phyloP scores from a whole-genome alignment of 2,113 vertebrate species.

The Fulica atra region DNA sequence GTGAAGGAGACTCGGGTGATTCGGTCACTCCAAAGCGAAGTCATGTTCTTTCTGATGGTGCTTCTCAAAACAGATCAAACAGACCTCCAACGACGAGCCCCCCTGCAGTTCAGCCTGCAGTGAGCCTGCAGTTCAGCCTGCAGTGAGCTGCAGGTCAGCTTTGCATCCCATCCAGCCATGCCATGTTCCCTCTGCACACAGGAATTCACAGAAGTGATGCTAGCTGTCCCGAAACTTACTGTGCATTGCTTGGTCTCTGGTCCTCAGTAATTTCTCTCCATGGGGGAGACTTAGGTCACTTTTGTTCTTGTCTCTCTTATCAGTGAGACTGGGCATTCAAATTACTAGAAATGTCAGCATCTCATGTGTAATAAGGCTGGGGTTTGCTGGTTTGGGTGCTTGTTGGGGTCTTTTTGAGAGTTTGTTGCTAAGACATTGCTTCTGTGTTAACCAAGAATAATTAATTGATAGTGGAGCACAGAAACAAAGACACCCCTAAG shows the following conservation, averaged over 20 bases:
- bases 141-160: not conserved
- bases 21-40: not conserved
- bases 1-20: not conserved
- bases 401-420: not conserved
- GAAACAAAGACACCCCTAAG: not conserved
- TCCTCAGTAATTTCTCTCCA: not conserved
- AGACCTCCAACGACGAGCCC: not conserved
- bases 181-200: not conserved
- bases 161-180: too few species aligned
- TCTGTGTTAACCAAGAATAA: accelerated
- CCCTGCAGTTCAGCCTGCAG: not conserved
- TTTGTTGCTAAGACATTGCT: not conserved
- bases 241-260: too few species aligned
- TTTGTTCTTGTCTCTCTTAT: not conserved
- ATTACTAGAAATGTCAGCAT: not conserved
- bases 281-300: not conserved
- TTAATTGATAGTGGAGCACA: not conserved
- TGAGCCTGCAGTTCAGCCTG: not conserved
- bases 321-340: not conserved
- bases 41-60: not conserved
- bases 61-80: not conserved
- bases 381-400: not conserved
- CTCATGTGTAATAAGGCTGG: not conserved
- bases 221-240: accelerated
- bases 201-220: not conserved